Base-by-base conservation (phyloP, 2,888 invertebrate species). In the Idaea aversata region DNA sequence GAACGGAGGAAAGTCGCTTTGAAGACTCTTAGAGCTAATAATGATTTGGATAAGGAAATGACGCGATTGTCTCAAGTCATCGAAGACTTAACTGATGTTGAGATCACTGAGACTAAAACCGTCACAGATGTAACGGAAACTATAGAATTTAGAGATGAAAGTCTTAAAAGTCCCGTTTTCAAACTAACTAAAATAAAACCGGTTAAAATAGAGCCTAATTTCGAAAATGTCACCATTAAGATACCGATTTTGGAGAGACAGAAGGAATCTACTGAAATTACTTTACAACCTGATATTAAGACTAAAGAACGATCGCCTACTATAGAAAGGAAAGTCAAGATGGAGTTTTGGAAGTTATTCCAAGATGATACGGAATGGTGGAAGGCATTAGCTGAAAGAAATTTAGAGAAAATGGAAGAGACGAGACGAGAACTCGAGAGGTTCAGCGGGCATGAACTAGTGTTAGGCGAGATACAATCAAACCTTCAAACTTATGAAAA, bases 321-420 rank as follows among this genome's bases (percentile, higher is more conserved):
- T 0, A 72, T 81, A 34, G 77, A 80, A 0, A 86, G 76, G 66
- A 83, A 84, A 71, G 80, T 84, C 0, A 86, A 81, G 69, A 77
- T 80, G 38, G 84, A 91, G 61, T 92, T 93, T 72, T 92, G 91
- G 91, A 88, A 86, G 64, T 80, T 93, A 75, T 93, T 93, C 71
- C 88, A 87, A 71, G 89, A 93, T 67, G 93, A 93, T 57, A 87
- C 91, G 0, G 93, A 93, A 63, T 89, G 91, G 86, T 93, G 93
- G 93, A 91, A 88, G 64, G 92, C 87, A 0, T 71, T 93, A 25
- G 93, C 93, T 1, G 88, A 91, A 65, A 87, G 92, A 63, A 91
- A 93, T 75, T 74, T 93, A 13, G 87, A 91, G 2, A 92, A 89
- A 79, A 91, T 93, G 89, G 89, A 93, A 61, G 91, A 92, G 67